phyloP scores from a whole-genome alignment of 2,113 vertebrate genomes.

The Pycnonotus jocosus region DNA sequence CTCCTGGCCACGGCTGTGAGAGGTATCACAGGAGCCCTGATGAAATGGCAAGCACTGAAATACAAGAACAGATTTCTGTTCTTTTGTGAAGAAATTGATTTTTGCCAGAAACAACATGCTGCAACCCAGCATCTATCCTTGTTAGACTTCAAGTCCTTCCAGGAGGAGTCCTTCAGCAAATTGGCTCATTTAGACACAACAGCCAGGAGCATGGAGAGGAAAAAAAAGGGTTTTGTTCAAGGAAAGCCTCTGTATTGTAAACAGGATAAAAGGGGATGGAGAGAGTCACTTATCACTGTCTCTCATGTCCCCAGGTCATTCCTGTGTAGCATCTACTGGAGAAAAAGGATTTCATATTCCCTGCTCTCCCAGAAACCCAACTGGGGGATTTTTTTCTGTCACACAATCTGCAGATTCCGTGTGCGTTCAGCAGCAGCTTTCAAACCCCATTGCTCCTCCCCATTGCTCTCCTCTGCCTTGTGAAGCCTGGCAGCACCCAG shows the following conservation, averaged over 20 bases:
- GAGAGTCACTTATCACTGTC: constrained; percentile 73
- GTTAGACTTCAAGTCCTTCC: constrained; percentile 29
- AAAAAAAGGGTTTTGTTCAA: constrained; percentile 60
- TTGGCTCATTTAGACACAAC: constrained; percentile 74
- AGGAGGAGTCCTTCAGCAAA: constrained; percentile 61
- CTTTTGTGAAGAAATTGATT: constrained; percentile 6
- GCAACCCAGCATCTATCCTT: background rate
- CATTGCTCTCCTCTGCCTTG: background rate
- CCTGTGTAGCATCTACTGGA: constrained; percentile 45
- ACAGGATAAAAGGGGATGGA: constrained; percentile 77
- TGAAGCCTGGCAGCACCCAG: background rate
- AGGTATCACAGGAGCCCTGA: background rate
- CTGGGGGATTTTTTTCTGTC: constrained; percentile 53
- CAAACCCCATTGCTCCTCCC: background rate
- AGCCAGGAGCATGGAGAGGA: constrained; percentile 67
- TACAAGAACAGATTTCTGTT: background rate
- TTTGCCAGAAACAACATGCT: constrained; percentile 11
- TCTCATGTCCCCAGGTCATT: constrained; percentile 76
- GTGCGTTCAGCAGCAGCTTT: background rate
- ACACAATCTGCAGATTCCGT: constrained; percentile 1
- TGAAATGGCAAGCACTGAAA: background rate
- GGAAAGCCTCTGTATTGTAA: constrained; percentile 81
- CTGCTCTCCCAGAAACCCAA: constrained; percentile 32
- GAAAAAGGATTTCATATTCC: constrained; percentile 56
- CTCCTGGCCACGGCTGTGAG: background rate